phyloP scores from a whole-genome alignment of 2,797 vertebrate genomes.

The Dermochelys coriacea region DNA sequence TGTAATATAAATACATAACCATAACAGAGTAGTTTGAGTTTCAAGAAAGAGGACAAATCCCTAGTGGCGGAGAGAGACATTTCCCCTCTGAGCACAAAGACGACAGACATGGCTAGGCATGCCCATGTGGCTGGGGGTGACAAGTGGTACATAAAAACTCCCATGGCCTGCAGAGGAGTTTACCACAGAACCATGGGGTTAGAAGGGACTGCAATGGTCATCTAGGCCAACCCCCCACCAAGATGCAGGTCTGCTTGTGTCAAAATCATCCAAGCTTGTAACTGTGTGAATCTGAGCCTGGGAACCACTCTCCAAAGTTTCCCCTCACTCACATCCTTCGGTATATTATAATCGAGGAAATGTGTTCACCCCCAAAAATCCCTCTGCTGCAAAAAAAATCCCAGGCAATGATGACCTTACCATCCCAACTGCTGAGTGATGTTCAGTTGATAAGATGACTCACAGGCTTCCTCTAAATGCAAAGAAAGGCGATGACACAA shows the following conservation, averaged over 20 bases:
- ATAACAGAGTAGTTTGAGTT: not conserved
- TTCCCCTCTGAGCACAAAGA: not conserved
- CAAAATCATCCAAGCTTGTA: not conserved
- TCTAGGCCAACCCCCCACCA: not conserved
- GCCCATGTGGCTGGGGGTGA: not conserved
- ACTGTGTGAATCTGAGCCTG: not conserved
- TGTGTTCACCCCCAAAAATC: not conserved
- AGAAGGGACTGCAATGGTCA: not conserved
- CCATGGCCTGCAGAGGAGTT: not conserved
- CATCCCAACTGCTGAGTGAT: not conserved
- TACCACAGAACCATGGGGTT: not conserved
- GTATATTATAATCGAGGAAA: not conserved
- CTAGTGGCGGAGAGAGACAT: not conserved
- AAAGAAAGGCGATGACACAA: not conserved
- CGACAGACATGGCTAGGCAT: not conserved
- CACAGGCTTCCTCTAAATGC: not conserved
- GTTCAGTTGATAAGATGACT: not conserved
- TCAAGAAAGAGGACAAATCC: not conserved
- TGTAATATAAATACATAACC: not conserved
- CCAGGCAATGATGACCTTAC: not conserved
- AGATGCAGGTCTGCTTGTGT: not conserved
- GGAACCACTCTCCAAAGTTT: not conserved
- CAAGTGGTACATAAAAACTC: not conserved
- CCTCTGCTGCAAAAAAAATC: not conserved
- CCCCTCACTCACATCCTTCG: slow-evolving; percentile 1